Evolutionary conservation across 2,113 vertebrate species (phyloP).

Genomic region (Jaculus jaculus): DNA sequence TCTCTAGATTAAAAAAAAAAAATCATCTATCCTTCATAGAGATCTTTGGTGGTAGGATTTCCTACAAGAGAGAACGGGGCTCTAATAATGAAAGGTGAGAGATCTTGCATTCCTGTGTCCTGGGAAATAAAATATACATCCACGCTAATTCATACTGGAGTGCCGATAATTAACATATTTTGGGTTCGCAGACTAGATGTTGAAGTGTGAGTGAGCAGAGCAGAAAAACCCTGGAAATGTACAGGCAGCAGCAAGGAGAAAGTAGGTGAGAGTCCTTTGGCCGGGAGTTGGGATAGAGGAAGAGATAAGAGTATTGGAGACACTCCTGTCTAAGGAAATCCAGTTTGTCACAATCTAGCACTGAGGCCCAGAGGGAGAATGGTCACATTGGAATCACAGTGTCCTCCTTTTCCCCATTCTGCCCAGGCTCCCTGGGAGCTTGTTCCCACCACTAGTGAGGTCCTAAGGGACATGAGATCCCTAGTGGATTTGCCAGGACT

Average conservation of each 20-base stretch:
- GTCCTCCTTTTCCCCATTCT: background rate
- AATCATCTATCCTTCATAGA: background rate
- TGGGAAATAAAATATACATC: constrained; percentile 9
- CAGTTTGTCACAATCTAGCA: background rate
- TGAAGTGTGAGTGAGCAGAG: background rate
- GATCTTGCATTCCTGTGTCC: background rate
- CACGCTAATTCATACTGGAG: constrained; percentile 13
- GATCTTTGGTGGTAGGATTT: background rate
- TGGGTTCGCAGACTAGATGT: background rate
- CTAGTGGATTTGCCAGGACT: background rate
- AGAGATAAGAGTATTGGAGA: background rate
- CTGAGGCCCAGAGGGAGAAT: background rate
- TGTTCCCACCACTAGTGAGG: background rate
- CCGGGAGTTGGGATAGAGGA: background rate
- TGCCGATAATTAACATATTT: background rate
- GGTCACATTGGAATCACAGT: background rate
- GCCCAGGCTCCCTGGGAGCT: background rate
- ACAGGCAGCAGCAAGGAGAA: background rate
- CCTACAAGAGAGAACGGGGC: background rate
- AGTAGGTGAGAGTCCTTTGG: background rate
- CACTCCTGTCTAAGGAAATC: background rate
- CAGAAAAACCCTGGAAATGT: background rate
- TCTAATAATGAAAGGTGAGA: background rate
- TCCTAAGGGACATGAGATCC: constrained; percentile 40
- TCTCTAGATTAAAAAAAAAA: background rate